A percentile compares a stretch with the other conserved stretches of the same genome.
Conservation (phyloP, 2,797 vertebrate species). For the Parauchenoglanis punctatus region DNA sequence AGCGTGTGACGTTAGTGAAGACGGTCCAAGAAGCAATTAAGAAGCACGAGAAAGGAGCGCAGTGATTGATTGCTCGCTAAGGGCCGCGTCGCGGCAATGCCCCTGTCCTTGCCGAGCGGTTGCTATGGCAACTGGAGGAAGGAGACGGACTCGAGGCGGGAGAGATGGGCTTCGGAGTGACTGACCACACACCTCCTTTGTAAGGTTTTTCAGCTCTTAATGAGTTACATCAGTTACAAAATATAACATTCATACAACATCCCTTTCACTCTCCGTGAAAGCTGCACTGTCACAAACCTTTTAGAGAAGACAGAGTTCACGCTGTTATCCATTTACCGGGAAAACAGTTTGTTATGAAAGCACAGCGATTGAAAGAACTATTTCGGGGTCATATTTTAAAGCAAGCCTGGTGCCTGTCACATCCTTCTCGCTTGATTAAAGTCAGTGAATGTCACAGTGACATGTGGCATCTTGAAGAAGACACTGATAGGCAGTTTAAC, state of each 20-base stretch:
- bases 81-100: constrained; percentile 60
- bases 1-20: constrained; percentile 51
- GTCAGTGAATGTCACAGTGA: constrained; percentile 49
- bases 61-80: constrained; percentile 65
- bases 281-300: constrained; percentile 14
- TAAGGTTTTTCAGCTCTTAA: constrained; percentile 30
- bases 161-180: constrained; percentile 77
- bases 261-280: background rate
- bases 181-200: constrained; percentile 64
- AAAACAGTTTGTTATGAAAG: constrained; percentile 13
- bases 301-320: constrained; percentile 25
- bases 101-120: constrained; percentile 75
- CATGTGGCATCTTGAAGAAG: constrained; percentile 25
- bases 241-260: background rate
- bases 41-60: constrained; percentile 53
- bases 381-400: constrained; percentile 45
- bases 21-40: constrained; percentile 62
- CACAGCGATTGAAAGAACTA: background rate
- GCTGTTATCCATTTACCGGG: constrained; percentile 6
- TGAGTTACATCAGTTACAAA: constrained; percentile 12
- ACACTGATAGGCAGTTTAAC: constrained; percentile 44
- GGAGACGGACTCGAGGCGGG: constrained; percentile 72
- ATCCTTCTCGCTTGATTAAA: constrained; percentile 48
- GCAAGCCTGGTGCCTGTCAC: constrained; percentile 39
- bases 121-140: constrained; percentile 78